Percentiles rank a stretch among this genome's conserved stretches.
phyloP scores from a whole-genome alignment of 2,888 invertebrate species.

The Drosophila macrospina region DNA sequence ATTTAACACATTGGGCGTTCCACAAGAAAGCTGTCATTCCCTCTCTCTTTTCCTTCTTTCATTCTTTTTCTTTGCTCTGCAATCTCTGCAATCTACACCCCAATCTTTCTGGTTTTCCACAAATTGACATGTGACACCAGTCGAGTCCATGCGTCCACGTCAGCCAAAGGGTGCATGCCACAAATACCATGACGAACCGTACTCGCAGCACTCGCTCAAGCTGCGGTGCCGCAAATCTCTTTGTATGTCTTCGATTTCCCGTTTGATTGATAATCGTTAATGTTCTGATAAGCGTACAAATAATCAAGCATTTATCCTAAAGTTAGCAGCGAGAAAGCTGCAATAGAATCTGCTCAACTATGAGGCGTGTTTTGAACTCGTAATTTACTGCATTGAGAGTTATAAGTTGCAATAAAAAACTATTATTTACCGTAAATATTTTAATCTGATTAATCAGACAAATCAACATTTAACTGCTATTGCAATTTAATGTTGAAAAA shows the following conservation, averaged over 20 bases:
- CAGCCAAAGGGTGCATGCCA: conserved; percentile 40
- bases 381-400: too few species aligned
- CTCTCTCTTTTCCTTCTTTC: background rate
- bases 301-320: conserved; percentile 15
- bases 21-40: conserved; percentile 57
- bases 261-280: conserved; percentile 60
- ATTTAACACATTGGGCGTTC: conserved; percentile 82
- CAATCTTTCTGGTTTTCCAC: conserved; percentile 47
- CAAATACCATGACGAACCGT: conserved; percentile 52
- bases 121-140: conserved; percentile 79
- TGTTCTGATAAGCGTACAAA: conserved; percentile 51
- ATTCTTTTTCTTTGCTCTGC: background rate
- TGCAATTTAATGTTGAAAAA: too few species aligned
- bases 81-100: conserved; percentile 20
- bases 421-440: too few species aligned
- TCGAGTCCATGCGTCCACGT: conserved; percentile 28
- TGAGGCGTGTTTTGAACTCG: background rate
- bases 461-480: too few species aligned
- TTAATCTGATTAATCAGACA: too few species aligned
- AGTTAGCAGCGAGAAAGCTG: background rate
- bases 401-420: too few species aligned
- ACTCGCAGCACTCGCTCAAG: conserved; percentile 10
- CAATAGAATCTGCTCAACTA: background rate
- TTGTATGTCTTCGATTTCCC: conserved; percentile 8
- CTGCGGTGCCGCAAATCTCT: conserved; percentile 32